Evolutionary conservation across 2,113 vertebrate species (phyloP).

Genomic region (Lepus timidus): DNA sequence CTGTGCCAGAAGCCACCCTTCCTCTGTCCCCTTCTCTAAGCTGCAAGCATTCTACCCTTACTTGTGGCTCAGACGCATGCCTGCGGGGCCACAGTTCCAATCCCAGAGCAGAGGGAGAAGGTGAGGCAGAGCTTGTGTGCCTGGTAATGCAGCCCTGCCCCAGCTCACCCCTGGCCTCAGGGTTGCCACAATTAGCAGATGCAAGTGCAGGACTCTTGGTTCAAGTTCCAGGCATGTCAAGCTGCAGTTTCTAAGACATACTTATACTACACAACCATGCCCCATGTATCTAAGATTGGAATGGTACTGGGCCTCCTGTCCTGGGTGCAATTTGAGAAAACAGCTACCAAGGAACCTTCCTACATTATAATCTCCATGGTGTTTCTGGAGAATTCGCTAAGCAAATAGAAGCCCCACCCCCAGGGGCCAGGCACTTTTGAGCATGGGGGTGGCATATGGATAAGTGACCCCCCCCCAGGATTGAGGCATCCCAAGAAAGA

Average conservation of each 20-base stretch:
- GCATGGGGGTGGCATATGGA: not conserved
- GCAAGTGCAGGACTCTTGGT: not conserved
- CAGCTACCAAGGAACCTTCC: not conserved
- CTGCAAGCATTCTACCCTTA: fast-evolving
- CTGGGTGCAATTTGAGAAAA: not conserved
- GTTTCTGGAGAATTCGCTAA: not conserved
- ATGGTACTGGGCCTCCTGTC: not conserved
- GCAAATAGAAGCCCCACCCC: not conserved
- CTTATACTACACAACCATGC: not conserved
- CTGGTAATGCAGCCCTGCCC: not conserved
- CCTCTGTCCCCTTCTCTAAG: not conserved
- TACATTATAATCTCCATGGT: not conserved
- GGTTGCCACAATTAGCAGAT: not conserved
- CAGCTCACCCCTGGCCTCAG: not conserved
- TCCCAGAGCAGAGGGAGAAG: not conserved
- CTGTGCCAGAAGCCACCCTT: not conserved
- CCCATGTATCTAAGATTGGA: slow-evolving; percentile 30
- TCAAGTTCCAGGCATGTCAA: slow-evolving; percentile 21
- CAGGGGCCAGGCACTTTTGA: not conserved
- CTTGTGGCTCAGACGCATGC: not conserved
- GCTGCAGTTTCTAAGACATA: not conserved
- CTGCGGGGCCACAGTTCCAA: fast-evolving
- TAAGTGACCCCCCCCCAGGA: too few relatives aligned
- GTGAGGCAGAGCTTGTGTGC: not conserved
- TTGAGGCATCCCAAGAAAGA: not conserved